Conservation (phyloP, 1,140 invertebrate genomes). For the Neodiprion virginianus region DNA sequence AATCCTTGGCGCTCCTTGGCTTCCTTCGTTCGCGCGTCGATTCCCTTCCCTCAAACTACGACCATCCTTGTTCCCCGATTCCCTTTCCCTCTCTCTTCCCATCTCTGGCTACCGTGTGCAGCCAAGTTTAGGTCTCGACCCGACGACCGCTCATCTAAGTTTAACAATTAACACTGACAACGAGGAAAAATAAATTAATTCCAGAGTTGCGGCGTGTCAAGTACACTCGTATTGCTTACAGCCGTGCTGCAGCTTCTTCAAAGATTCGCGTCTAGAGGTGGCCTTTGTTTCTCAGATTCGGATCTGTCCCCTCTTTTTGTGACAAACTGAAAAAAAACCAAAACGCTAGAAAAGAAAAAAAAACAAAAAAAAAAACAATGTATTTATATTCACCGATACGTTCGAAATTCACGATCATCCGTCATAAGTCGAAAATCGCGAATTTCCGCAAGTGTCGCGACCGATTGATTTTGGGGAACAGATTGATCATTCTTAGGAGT, state of each 20-base stretch:
- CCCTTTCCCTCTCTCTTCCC: slow-evolving; percentile 13
- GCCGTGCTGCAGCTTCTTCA: not conserved
- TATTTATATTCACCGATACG: too few species aligned
- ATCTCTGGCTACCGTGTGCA: slow-evolving; percentile 23
- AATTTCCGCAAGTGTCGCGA: too few species aligned
- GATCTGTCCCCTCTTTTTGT: too few species aligned
- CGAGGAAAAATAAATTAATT: slow-evolving; percentile 55
- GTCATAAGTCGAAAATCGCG: too few species aligned
- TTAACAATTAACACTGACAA: slow-evolving; percentile 55
- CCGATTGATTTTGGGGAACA: too few species aligned
- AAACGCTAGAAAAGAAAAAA: too few species aligned
- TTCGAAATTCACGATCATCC: too few species aligned
- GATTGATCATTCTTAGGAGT: too few species aligned
- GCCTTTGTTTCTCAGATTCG: too few species aligned
- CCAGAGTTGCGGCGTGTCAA: slow-evolving; percentile 27
- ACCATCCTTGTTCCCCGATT: slow-evolving; percentile 12
- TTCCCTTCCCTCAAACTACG: slow-evolving; percentile 15
- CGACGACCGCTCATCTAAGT: slow-evolving; percentile 55
- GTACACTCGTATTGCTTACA: slow-evolving; percentile 9
- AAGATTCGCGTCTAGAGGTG: not conserved
- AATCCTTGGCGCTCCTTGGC: slow-evolving; percentile 50
- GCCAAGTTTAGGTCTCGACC: slow-evolving; percentile 21
- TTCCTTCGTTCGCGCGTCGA: slow-evolving; percentile 34
- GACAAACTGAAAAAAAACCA: too few species aligned
- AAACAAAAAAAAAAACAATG: too few species aligned